phyloP scores from a whole-genome alignment of 2,888 invertebrate genomes.

The Parochlus steinenii region DNA sequence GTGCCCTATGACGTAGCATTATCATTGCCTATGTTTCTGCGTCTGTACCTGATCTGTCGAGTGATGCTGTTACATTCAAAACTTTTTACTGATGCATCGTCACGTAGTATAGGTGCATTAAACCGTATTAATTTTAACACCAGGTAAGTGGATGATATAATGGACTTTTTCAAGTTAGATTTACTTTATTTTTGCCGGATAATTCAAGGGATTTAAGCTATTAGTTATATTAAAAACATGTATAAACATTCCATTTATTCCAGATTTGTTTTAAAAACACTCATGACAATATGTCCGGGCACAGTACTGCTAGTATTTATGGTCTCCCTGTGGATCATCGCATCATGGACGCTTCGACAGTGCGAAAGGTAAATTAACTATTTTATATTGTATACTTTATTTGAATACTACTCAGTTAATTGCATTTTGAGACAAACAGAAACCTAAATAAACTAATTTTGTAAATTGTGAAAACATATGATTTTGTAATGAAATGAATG shows the following conservation, averaged over 20 bases:
- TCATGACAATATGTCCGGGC: slow-evolving; percentile 99
- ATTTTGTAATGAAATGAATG: no score
- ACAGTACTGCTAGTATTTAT: slow-evolving; percentile 96
- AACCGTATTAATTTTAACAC: slow-evolving; percentile 98
- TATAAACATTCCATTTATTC: no score
- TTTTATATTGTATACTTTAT: slow-evolving; percentile 9
- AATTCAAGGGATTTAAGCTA: neutral
- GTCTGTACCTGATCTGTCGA: slow-evolving; percentile 96
- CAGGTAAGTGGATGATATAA: slow-evolving; percentile 60
- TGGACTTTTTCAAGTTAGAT: no score
- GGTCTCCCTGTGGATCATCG: slow-evolving; percentile 98
- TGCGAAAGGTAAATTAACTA: slow-evolving; percentile 78
- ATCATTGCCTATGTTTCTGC: slow-evolving; percentile 98
- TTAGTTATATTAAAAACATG: no score
- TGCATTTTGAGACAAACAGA: no score
- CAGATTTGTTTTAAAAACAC: slow-evolving; percentile 86
- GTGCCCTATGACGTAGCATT: slow-evolving; percentile 94
- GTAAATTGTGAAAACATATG: no score
- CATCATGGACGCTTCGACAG: slow-evolving; percentile 95
- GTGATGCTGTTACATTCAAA: slow-evolving; percentile 99
- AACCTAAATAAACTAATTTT: no score
- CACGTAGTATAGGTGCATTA: slow-evolving; percentile 91
- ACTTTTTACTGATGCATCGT: slow-evolving; percentile 98
- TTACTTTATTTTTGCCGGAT: no score
- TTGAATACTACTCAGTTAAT: slow-evolving; percentile 5